Evolutionary conservation across 2,113 vertebrate genomes (phyloP), one percentile per base, ranked within the genome.

Genomic region (Entomyzon cyanotis): DNA sequence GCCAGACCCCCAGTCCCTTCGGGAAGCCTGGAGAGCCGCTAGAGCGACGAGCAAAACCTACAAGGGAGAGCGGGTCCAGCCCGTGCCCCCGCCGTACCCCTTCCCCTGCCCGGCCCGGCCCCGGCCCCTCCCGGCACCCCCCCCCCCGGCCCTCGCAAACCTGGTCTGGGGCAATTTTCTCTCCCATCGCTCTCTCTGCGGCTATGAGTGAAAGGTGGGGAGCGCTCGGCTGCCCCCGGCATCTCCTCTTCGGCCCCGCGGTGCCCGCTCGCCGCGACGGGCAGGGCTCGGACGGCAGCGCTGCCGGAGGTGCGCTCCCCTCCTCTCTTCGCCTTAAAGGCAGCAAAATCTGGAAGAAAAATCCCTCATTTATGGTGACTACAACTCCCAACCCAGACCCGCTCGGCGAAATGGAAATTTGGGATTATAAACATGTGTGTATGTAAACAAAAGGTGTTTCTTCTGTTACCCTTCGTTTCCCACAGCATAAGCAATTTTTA

Each of bases 361-460:
- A 97, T 95, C 96, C 96, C 97, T 96, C 90, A 91, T 96, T 97
- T 97, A 97, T 96, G 94, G 92, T 83, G 96, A 89, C 94, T 97
- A 52, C 81, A 92, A 93, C 93, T 94, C 95, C 91, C 94, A 91
- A 68, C 91, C 97, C 94, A 79, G 91, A 95, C 95, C 95, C 93
- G 92, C 95, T 97, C 92, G 84, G 95, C 94, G 93, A 97, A 97
- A 98, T 95, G 95, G 97, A 98, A 98, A 97, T 98, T 96, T 88
- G 93, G 95, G 97, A 97, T 96, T 97, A 96, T 94, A 97, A 97
- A 96, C 97, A 96, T 97, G 95, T 97, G 95, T 97, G 95, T 97
- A 95, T 97, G 96, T 96, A 98, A 98, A 98, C 97, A 98, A 98
- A 98, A 98, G 97, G 97, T 98, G 97, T 97, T 97, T 98, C 91